These are phyloP conservation scores for Brachyopa scutellaris DNA, from an alignment of 2,888 invertebrate genomes.

Conservation along the genomic window DNA sequence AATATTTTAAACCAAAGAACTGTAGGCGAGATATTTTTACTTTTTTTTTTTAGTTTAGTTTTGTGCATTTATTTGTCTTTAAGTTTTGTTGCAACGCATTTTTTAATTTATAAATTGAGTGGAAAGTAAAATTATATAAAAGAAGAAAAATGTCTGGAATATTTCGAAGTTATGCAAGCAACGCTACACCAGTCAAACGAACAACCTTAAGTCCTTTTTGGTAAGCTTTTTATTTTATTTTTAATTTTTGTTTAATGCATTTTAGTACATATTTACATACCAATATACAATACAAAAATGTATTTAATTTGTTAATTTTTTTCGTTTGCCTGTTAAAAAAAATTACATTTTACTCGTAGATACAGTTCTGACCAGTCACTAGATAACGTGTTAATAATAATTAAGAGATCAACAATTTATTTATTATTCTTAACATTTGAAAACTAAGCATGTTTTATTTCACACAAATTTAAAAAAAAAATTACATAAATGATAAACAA, in stretches of 20 bases:
- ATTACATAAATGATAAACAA: too few relatives aligned
- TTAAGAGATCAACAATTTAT: too few relatives aligned
- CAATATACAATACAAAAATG: too few relatives aligned
- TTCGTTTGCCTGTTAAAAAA: too few relatives aligned
- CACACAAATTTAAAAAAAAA: too few relatives aligned
- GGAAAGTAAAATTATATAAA: conserved; percentile 84
- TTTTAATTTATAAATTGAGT: conserved; percentile 6
- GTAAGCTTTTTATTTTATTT: conserved; percentile 76
- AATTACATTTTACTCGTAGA: too few relatives aligned
- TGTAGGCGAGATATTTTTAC: conserved; percentile 15
- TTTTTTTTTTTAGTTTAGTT: conserved; percentile 46
- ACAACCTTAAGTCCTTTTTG: conserved; percentile 79
- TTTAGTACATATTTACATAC: too few relatives aligned
- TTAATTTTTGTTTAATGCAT: conserved; percentile 6
- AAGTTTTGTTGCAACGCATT: conserved; percentile 11
- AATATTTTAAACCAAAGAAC: conserved; percentile 26
- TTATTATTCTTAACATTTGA: too few relatives aligned
- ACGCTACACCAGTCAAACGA: conserved; percentile 78
- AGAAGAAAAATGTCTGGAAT: conserved; percentile 81
- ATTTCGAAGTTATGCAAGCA: conserved; percentile 78
- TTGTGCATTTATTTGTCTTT: conserved; percentile 36
- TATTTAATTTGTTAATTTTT: too few relatives aligned
- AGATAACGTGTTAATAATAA: too few relatives aligned
- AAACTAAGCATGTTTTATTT: too few relatives aligned
- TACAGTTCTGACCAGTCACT: too few relatives aligned